Evolutionary conservation across 2,888 invertebrate genomes (phyloP).

Genomic region (Lydus trimaculatus): DNA sequence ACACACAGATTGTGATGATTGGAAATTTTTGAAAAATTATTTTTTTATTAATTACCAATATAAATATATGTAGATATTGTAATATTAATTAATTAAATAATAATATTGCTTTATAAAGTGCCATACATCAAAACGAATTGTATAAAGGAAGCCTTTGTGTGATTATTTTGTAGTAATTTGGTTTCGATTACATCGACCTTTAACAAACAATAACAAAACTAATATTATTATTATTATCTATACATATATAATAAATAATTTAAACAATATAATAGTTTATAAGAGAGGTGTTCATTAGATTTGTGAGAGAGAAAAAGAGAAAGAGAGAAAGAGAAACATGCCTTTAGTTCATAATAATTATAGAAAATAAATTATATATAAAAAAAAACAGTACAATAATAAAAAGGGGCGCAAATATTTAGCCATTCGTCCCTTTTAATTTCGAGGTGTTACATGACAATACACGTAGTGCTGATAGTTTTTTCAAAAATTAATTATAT

Average conservation of each 20-base stretch:
- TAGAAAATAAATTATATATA: slow-evolving; percentile 17
- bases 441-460: slow-evolving; percentile 60
- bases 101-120: slow-evolving; percentile 50
- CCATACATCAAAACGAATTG: slow-evolving; percentile 53
- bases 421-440: slow-evolving; percentile 49
- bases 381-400: slow-evolving; percentile 56
- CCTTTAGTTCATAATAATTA: slow-evolving; percentile 51
- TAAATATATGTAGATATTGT: slow-evolving; percentile 49
- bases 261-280: slow-evolving; percentile 26
- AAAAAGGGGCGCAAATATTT: slow-evolving; percentile 36
- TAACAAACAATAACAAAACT: background rate
- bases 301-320: slow-evolving; percentile 18
- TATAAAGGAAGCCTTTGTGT: slow-evolving; percentile 44
- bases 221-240: slow-evolving; percentile 12
- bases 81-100: slow-evolving; percentile 32
- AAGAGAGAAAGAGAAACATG: slow-evolving; percentile 42
- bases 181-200: slow-evolving; percentile 52
- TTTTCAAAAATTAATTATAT: slow-evolving; percentile 29
- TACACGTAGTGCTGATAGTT: slow-evolving; percentile 59
- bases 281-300: slow-evolving; percentile 29
- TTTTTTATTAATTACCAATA: slow-evolving; percentile 46
- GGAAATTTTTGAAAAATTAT: slow-evolving; percentile 46
- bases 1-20: slow-evolving; percentile 45
- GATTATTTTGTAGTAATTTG: slow-evolving; percentile 41
- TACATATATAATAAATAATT: slow-evolving; percentile 31